phyloP scores from a whole-genome alignment of 2,888 invertebrate species.

The Drosophila borealis region DNA sequence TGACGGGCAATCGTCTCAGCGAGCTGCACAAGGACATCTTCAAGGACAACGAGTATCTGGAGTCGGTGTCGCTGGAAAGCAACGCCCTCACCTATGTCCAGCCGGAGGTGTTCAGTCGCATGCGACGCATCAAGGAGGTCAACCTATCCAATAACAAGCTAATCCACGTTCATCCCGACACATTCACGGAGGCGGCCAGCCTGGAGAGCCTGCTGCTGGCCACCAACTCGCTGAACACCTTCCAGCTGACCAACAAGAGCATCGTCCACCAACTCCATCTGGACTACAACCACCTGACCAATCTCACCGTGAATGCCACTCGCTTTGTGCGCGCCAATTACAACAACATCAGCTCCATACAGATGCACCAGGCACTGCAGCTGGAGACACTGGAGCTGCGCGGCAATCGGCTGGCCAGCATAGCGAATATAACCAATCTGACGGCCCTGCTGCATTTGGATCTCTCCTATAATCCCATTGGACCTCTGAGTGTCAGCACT shows the following conservation, averaged over 20 bases:
- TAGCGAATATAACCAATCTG: slow-evolving; percentile 80
- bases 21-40: slow-evolving; percentile 80
- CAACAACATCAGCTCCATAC: slow-evolving; percentile 79
- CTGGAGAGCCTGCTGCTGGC: slow-evolving; percentile 78
- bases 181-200: slow-evolving; percentile 78
- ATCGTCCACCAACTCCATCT: slow-evolving; percentile 77
- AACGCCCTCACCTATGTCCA: slow-evolving; percentile 78
- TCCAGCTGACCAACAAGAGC: slow-evolving; percentile 77
- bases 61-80: slow-evolving; percentile 79
- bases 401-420: slow-evolving; percentile 74
- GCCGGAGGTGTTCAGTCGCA: slow-evolving; percentile 80
- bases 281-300: slow-evolving; percentile 79
- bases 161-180: slow-evolving; percentile 78
- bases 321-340: slow-evolving; percentile 80
- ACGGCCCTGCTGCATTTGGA: slow-evolving; percentile 78
- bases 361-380: slow-evolving; percentile 68
- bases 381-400: slow-evolving; percentile 80
- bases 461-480: slow-evolving; percentile 82
- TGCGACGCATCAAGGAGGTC: slow-evolving; percentile 81
- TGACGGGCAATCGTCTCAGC: slow-evolving; percentile 78
- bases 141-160: slow-evolving; percentile 82
- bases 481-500: slow-evolving; percentile 80
- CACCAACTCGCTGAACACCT: slow-evolving; percentile 68
- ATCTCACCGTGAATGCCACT: slow-evolving; percentile 79
- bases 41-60: slow-evolving; percentile 80